phyloP scores from a whole-genome alignment of 2,888 invertebrate genomes.

The Drosophila robusta region DNA sequence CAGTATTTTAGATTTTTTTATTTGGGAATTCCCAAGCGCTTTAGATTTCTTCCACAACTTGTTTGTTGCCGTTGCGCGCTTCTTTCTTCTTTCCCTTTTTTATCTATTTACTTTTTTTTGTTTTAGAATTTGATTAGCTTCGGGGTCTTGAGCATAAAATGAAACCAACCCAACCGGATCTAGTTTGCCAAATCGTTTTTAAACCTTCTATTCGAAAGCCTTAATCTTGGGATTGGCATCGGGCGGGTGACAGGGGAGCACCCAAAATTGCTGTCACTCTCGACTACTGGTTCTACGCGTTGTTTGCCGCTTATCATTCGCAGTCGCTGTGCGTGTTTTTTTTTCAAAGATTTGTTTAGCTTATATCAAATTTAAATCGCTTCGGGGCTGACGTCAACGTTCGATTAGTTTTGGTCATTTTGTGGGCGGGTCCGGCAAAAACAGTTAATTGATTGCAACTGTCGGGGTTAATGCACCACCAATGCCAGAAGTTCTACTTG shows the following conservation, averaged over 20 bases:
- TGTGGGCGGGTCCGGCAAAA: conserved; percentile 27
- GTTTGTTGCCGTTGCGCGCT: conserved; percentile 23
- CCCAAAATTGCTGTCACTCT: conserved; percentile 25
- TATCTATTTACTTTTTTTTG: conserved; percentile 12
- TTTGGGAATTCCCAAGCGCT: conserved; percentile 65
- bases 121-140: conserved; percentile 46
- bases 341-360: conserved; percentile 55
- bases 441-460: conserved; percentile 28
- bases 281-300: conserved; percentile 76
- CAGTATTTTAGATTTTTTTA: conserved; percentile 53
- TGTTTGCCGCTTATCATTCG: conserved; percentile 36
- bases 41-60: conserved; percentile 55
- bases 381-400: conserved; percentile 51
- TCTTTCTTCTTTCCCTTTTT: conserved; percentile 49
- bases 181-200: conserved; percentile 49
- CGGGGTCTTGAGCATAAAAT: conserved; percentile 40
- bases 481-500: conserved; percentile 16
- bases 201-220: conserved; percentile 45
- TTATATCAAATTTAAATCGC: conserved; percentile 26
- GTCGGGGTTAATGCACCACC: conserved; percentile 59
- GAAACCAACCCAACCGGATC: conserved; percentile 71
- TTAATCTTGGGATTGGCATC: background rate
- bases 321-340: too few relatives aligned
- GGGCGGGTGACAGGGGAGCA: background rate
- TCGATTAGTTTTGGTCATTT: conserved; percentile 12